Evolutionary conservation across 1,140 invertebrate genomes (phyloP).

Genomic region (Drosophila pallidifrons): DNA sequence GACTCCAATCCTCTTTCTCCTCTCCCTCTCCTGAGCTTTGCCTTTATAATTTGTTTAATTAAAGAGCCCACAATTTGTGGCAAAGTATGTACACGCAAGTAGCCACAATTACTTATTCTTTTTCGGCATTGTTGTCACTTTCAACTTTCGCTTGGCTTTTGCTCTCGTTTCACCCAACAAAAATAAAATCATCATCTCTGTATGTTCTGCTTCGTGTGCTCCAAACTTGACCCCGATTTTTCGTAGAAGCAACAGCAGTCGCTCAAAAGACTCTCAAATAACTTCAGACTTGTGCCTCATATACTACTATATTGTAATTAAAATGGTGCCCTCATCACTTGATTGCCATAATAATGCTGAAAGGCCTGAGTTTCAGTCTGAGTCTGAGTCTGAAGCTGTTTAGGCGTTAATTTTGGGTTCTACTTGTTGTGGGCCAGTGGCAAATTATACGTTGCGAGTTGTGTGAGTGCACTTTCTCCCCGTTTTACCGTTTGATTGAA

Average conservation of each 20-base stretch:
- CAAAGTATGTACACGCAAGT: constrained; percentile 22
- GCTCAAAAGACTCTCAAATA: neutral
- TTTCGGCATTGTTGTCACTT: constrained; percentile 62
- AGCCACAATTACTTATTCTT: constrained; percentile 19
- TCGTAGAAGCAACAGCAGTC: neutral
- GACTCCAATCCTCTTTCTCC: neutral
- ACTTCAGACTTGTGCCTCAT: constrained; percentile 13
- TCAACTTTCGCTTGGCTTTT: constrained; percentile 71
- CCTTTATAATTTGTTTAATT: constrained; percentile 13
- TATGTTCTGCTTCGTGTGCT: constrained; percentile 45
- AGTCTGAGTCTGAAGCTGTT: constrained; percentile 40
- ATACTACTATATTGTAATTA: constrained; percentile 63
- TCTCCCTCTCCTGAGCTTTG: neutral
- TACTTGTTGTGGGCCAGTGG: constrained; percentile 43
- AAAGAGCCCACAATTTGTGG: constrained; percentile 11
- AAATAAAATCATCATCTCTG: constrained; percentile 15
- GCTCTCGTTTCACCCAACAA: constrained; percentile 45
- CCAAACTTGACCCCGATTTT: constrained; percentile 45
- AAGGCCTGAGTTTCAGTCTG: constrained; percentile 4
- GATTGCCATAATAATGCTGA: constrained; percentile 62
- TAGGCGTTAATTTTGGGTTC: constrained; percentile 81
- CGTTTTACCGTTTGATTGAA: constrained; percentile 19
- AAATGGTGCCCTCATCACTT: constrained; percentile 60
- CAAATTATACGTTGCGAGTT: constrained; percentile 65
- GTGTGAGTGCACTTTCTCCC: constrained; percentile 70